phyloP scores from a whole-genome alignment of 2,113 vertebrate genomes.

The Albula glossodonta region DNA sequence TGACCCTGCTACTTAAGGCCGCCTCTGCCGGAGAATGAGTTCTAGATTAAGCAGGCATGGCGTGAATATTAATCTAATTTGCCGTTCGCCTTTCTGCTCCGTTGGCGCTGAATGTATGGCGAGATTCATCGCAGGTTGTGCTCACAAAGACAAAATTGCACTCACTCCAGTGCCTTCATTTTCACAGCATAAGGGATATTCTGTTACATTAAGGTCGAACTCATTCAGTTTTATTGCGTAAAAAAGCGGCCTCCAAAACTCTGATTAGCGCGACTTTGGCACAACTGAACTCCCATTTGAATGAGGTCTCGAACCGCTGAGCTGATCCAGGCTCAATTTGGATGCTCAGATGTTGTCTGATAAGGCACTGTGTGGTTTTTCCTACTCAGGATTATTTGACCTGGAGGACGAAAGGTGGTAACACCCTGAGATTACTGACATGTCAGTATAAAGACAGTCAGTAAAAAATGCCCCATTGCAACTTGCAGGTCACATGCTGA shows the following conservation, averaged over 20 bases:
- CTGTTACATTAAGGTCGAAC: background rate
- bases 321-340: background rate
- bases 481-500: background rate
- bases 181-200: background rate
- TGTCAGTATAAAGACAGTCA: background rate
- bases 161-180: conserved; percentile 6
- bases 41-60: conserved; percentile 6
- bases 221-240: background rate
- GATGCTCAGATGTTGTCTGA: background rate
- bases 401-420: background rate
- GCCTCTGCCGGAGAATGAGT: conserved; percentile 4
- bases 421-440: background rate
- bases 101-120: background rate
- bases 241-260: background rate
- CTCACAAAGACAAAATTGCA: background rate
- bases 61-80: background rate
- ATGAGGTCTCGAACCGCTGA: background rate
- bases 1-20: background rate
- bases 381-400: background rate
- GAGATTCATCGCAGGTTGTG: background rate
- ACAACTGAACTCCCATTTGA: background rate
- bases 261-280: background rate
- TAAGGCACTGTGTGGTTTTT: background rate
- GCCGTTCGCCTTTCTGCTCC: conserved; percentile 1
- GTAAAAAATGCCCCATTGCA: background rate